phyloP scores from a whole-genome alignment of 1,140 invertebrate species.

The Macrosteles quadrilineatus region DNA sequence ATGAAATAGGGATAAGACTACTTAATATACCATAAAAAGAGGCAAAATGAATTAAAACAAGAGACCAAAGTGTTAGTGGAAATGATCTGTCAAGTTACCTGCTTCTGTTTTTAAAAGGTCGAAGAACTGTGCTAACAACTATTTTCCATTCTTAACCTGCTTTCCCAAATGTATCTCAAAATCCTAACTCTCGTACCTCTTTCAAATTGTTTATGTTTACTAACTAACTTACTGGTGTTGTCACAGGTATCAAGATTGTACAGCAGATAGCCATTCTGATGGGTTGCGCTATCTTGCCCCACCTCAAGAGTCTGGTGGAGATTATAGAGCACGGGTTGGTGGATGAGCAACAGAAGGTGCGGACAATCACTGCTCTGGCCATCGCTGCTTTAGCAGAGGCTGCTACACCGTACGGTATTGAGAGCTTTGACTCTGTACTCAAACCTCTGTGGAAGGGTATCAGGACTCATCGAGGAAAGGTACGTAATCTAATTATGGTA shows the following conservation, averaged over 20 bases:
- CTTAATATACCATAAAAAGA: no score
- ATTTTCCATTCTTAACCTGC: no score
- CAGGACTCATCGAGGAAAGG: conserved; percentile 93
- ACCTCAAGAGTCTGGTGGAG: conserved; percentile 97
- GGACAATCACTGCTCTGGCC: conserved; percentile 98
- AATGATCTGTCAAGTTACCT: no score
- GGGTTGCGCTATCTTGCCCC: conserved; percentile 99
- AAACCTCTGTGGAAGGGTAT: conserved; percentile 99
- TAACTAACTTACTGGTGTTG: no score
- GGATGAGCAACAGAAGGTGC: conserved; percentile 85
- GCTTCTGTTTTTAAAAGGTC: no score
- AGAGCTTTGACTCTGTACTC: conserved; percentile 98
- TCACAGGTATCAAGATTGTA: conserved; percentile 95
- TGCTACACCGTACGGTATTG: conserved; percentile 98
- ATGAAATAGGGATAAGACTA: no score
- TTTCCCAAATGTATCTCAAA: no score
- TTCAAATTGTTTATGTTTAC: no score
- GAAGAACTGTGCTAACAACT: no score
- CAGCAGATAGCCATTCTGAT: conserved; percentile 99
- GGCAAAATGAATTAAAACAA: no score
- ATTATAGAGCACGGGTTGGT: conserved; percentile 98
- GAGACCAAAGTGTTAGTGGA: no score
- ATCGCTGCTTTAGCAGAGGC: conserved; percentile 97
- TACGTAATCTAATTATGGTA: conserved; percentile 39
- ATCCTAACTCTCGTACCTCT: no score